A percentile compares a stretch with the other conserved stretches of the same genome.
These are phyloP conservation scores for Cacatua alba DNA, from an alignment of 2,113 vertebrate species.

Conservation along the genomic window DNA sequence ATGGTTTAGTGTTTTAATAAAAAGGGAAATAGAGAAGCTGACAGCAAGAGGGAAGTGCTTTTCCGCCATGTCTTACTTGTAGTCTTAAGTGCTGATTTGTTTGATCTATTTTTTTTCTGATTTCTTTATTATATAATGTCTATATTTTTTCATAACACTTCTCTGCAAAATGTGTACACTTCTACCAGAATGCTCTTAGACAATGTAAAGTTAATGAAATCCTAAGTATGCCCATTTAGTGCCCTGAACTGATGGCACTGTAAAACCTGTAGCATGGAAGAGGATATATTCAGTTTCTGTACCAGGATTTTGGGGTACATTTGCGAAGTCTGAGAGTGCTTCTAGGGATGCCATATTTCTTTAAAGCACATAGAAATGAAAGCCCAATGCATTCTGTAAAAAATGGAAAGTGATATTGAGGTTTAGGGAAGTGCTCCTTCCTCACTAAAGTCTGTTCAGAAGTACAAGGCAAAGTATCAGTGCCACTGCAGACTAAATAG, in stretches of 20 bases:
- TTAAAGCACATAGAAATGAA: neutral
- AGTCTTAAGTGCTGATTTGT: conserved; percentile 28
- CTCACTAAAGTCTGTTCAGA: neutral
- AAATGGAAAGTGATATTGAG: neutral
- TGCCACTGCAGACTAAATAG: neutral
- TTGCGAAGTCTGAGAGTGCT: neutral
- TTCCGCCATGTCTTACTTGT: conserved; percentile 9
- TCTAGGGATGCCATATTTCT: neutral
- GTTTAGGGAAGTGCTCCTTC: neutral
- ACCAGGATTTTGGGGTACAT: neutral
- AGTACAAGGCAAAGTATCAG: neutral
- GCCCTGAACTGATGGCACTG: neutral
- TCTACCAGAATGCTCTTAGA: neutral
- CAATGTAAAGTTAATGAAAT: neutral
- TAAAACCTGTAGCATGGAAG: neutral
- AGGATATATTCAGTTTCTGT: neutral
- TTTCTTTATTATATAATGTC: neutral
- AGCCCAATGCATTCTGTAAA: neutral
- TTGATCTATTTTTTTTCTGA: neutral
- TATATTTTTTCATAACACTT: neutral
- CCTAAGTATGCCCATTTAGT: neutral
- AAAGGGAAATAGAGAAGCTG: conserved; percentile 33
- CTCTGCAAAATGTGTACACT: neutral
- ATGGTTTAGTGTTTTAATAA: conserved; percentile 71
- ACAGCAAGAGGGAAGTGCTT: conserved; percentile 2